Base-by-base conservation (phyloP, 92 coral and sea anemone genomes). In the Isaurus tuberculatus region DNA sequence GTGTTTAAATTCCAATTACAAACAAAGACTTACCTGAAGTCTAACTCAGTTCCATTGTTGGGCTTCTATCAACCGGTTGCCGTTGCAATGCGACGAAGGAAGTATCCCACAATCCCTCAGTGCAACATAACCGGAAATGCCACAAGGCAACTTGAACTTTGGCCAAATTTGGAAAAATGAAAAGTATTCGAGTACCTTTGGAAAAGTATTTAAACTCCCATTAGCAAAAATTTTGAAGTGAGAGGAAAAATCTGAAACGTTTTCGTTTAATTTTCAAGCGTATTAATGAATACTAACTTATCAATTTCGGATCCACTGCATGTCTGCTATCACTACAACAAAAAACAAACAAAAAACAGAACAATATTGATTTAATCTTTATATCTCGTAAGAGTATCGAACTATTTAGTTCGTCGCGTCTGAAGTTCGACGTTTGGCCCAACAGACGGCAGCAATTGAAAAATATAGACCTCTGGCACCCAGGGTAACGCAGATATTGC, bases 51-150 rank as follows among this genome's bases (percentile, higher is more conserved):
- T 22, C 36, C 22, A 77, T 77, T 31, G 68, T 61, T 77, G 69
- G 9, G 26, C 53, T 72, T 27, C 78, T 72, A 60, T 72, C 78
- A 72, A 33, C 5, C 19, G 19, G 69, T 29, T 71, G 70, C 60
- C 80, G 51, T 17, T 48, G 66, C 65, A 51, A 28, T 20, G 28
- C 32, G 26, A 44, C 26, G 63, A 75, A 53, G 68, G 70, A 77
- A 77, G 70, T 61, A 77, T 77, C 82, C 82, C 82, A 77, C 31
- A 77, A 77, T 58, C 32, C 82, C 5, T 23, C 60, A 34, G 34
- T 31, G 17, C 13, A 30, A 60, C 32, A n/a, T n/a, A 26, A 77
- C 82, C 82, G 82, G 82, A 77, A 58, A 77, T 77, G 70, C 70
- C 57, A 33, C 20, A 77, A 63, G 69, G 19, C 16, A 63, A 27